phyloP scores from a whole-genome alignment of 2,797 vertebrate species.

The Ibycter americanus region DNA sequence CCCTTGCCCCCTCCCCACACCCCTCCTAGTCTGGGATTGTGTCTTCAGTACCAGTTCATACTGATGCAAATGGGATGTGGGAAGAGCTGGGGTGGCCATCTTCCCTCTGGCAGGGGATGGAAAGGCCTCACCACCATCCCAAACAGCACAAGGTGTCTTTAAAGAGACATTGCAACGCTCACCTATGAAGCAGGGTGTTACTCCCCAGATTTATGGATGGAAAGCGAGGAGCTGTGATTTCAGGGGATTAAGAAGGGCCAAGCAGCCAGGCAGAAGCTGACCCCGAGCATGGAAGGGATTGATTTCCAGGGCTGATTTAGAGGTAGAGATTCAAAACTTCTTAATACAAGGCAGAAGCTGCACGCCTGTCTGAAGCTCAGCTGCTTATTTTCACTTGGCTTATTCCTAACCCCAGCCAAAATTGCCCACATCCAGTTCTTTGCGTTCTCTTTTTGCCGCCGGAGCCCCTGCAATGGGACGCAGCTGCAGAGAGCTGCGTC shows the following conservation, averaged over 20 bases:
- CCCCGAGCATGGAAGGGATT: neutral
- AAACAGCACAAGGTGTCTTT: neutral
- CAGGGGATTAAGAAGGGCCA: neutral
- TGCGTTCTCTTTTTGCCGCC: neutral
- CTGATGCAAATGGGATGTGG: neutral
- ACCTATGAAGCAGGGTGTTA: neutral
- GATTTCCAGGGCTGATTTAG: neutral
- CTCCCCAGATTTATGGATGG: neutral
- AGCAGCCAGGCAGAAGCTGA: neutral
- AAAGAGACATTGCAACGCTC: neutral
- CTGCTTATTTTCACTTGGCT: neutral
- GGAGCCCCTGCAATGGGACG: neutral
- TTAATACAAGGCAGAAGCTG: neutral
- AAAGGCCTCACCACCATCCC: neutral
- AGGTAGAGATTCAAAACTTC: neutral
- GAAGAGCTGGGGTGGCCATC: neutral
- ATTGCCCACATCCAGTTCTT: neutral
- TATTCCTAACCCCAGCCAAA: neutral
- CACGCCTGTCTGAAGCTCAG: neutral
- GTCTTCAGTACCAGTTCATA: neutral
- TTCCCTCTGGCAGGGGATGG: neutral
- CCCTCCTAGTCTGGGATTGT: neutral
- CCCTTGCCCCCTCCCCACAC: neutral
- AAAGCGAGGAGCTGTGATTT: neutral
- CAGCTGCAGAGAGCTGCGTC: neutral